Base-by-base conservation (phyloP, 2,113 vertebrate genomes). In the Meriones unguiculatus region DNA sequence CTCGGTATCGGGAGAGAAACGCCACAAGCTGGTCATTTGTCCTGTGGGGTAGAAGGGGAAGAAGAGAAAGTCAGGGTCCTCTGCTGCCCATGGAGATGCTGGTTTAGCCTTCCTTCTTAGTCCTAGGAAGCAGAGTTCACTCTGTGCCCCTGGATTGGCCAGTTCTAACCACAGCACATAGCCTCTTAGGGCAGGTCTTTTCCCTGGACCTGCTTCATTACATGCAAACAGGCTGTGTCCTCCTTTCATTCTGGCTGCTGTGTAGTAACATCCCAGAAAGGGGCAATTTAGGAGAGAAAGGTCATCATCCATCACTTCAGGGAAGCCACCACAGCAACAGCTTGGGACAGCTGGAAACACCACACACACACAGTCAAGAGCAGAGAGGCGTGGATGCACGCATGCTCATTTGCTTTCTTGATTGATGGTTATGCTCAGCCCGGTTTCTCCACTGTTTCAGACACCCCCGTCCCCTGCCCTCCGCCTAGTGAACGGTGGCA, bases 11-110 rank as follows among this genome's bases (percentile, higher is more conserved):
- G 95, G 99, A 99, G 95, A 99, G 98, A 98, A 99, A 99, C 7
- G 99, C 99, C 97, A 99, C 99, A 73, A 99, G 98, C 98, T 99
- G 99, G 97, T 99, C 99, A 70, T 99, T 99, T 73, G 99, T 99
- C 98, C 99, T 99, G 98, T 78, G 15, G 96, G 98, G 89, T 97
- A 75, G 92, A 98, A 96, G 46, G 46, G 46, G 46, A 8, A 64
- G 90, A 90, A 69, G 93, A 28, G 91, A 88, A 87, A 62, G 50
- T 96, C 30, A 93, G 95, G 57, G 89, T 93, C 5, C 88, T 64
- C 80, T 7, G n/a, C 38, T 2, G 78, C 94, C 62, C 32, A 0
- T 0, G 32, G 25, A 20, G 13, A 22, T 2, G n/a, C n/a, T 15
- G 20, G n/a, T 6, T 52, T 65, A 67, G 54, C 2, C 17, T 41